phyloP scores from a whole-genome alignment of 2,797 vertebrate species.

The Pipistrellus pygmaeus region DNA sequence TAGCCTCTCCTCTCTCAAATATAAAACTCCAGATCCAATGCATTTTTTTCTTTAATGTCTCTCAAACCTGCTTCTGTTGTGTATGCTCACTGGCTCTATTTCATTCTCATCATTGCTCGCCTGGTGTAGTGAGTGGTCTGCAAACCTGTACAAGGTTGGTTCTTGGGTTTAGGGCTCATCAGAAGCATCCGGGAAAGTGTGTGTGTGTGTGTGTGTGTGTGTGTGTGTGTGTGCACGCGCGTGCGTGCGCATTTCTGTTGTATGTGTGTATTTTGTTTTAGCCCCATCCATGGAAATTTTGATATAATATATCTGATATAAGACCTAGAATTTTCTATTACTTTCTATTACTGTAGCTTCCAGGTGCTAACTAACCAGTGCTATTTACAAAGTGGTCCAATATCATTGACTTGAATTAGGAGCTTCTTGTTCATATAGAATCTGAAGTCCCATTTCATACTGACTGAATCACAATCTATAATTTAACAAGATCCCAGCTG shows the following conservation, averaged over 20 bases:
- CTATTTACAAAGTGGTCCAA: background rate
- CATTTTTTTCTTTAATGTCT: background rate
- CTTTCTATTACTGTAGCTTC: background rate
- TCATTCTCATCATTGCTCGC: background rate
- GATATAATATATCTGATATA: background rate
- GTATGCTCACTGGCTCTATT: background rate
- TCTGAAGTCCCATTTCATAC: background rate
- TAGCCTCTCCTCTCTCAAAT: background rate
- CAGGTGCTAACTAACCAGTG: background rate
- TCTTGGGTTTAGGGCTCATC: background rate
- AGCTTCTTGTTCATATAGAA: background rate
- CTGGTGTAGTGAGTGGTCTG: background rate
- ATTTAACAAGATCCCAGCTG: background rate
- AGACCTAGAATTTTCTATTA: background rate
- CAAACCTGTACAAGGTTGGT: background rate
- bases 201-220: background rate
- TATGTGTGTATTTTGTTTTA: background rate
- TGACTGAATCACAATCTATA: background rate
- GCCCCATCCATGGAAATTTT: background rate
- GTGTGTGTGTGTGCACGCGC: rapidly evolving
- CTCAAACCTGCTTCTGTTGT: background rate
- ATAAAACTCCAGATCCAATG: background rate
- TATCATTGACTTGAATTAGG: background rate
- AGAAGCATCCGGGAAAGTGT: background rate
- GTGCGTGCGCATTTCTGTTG: too few relatives aligned